Conservation (phyloP, 2,797 vertebrate species). For the Chelon labrosus region DNA sequence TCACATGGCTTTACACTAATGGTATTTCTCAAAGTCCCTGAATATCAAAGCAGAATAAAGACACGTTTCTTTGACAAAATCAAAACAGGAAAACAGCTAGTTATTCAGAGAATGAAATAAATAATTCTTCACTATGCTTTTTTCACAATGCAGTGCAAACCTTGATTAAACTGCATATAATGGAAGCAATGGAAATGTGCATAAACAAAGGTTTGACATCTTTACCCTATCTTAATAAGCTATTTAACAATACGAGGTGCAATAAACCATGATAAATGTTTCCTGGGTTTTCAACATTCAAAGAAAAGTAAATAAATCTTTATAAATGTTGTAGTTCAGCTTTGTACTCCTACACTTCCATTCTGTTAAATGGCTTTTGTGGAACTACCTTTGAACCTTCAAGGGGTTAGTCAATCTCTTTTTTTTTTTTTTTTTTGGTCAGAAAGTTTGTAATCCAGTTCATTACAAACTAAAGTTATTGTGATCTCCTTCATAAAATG, state of each 20-base stretch:
- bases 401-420: neutral
- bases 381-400: slow-evolving; percentile 8
- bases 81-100: slow-evolving; percentile 22
- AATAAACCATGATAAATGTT: slow-evolving; percentile 14
- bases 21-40: slow-evolving; percentile 38
- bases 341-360: neutral
- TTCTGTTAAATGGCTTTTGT: neutral
- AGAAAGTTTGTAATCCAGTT: neutral
- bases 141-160: neutral
- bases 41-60: slow-evolving; percentile 22
- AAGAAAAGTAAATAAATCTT: slow-evolving; percentile 2
- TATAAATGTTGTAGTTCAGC: neutral
- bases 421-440: neutral
- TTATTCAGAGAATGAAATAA: slow-evolving; percentile 16
- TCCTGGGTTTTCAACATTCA: slow-evolving; percentile 14
- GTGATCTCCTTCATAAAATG: slow-evolving; percentile 1
- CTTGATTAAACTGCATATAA: slow-evolving; percentile 18
- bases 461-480: neutral
- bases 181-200: slow-evolving; percentile 4
- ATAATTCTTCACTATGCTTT: slow-evolving; percentile 12
- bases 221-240: slow-evolving; percentile 18
- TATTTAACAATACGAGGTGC: slow-evolving; percentile 18
- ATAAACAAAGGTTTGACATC: slow-evolving; percentile 7
- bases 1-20: slow-evolving; percentile 48
- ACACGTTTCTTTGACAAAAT: slow-evolving; percentile 41